Base-by-base conservation (phyloP, 2,113 vertebrate species). In the Rattus rattus region DNA sequence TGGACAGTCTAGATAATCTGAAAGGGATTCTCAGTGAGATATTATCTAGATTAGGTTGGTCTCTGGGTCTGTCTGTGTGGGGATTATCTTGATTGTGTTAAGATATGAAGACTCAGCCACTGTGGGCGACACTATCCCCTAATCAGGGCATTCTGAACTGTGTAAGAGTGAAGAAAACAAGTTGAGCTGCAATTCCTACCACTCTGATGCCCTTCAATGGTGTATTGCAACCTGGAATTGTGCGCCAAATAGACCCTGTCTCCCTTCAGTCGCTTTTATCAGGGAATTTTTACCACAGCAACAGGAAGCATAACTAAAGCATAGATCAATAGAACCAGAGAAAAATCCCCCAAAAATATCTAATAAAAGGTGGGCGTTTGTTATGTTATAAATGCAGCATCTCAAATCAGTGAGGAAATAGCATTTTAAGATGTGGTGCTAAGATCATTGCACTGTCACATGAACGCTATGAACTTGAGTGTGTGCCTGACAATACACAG, bases 401-500 rank as follows among this genome's bases (percentile, higher is more conserved):
- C 20, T 72, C 67, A 75, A 87, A 75, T 88, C 36, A 75, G 12
- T 67, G 36, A 30, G 19, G 47, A 61, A 52, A 77, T 16, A 79
- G 9, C 5, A 67, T 72, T 86, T 94, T 47, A 39, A 47, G 47
- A 84, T 63, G 17, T 95, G 13, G 8, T 81, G 30, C 49, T 93
- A 56, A 67, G 52, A 81, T 88, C 43, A 90, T 20, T 85, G 10
- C 10, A 33, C 52, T 76, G 10, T 39, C 36, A 56, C 43, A 75
- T 7, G 12, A 93, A 95, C 93, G 39, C 39, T 85, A 70, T 65
- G 70, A 88, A 94, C 86, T 49, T 39, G n/a, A 11, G 69, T 88
- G 81, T 1, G 36, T 80, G 39, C 43, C 30, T 96, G 24, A 91
- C 11, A 73, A 6, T 77, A 2, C 56, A 59, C 12, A 73, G 7